Evolutionary conservation across 2,888 invertebrate species (phyloP).

Genomic region (Trypoxylon attenuatum): DNA sequence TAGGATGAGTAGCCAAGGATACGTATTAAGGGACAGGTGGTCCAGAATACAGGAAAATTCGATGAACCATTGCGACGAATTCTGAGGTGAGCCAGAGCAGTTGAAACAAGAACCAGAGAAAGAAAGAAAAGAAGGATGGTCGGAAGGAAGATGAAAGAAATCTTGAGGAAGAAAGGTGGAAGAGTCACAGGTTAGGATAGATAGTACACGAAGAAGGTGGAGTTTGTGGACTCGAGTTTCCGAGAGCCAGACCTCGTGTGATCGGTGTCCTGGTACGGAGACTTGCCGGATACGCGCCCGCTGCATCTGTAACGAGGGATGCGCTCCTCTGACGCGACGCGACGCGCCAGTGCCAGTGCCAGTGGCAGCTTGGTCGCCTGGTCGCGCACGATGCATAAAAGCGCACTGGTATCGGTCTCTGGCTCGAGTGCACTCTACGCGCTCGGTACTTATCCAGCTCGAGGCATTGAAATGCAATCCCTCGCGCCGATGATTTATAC

Average conservation of each 20-base stretch:
- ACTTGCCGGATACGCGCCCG: slow-evolving; percentile 69
- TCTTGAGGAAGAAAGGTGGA: background rate
- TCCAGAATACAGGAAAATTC: too few species aligned
- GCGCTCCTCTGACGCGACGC: slow-evolving; percentile 38
- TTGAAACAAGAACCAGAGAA: slow-evolving; percentile 11
- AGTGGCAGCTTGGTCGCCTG: too few species aligned
- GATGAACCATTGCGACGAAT: too few species aligned
- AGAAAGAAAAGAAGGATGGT: background rate
- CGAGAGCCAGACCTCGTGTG: slow-evolving; percentile 41
- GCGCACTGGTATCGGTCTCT: slow-evolving; percentile 30
- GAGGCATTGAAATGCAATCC: slow-evolving; percentile 70
- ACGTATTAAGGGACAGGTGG: too few species aligned
- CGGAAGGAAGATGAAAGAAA: slow-evolving; percentile 16
- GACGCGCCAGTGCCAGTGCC: slow-evolving; percentile 42
- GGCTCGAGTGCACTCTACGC: slow-evolving; percentile 14
- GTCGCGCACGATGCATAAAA: slow-evolving; percentile 56
- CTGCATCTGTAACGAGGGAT: slow-evolving; percentile 71
- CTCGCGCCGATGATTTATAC: slow-evolving; percentile 71
- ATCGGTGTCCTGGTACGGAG: slow-evolving; percentile 36
- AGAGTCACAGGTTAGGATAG: background rate
- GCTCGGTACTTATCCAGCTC: slow-evolving; percentile 52
- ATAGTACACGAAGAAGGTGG: slow-evolving; percentile 30
- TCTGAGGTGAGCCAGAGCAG: slow-evolving; percentile 49
- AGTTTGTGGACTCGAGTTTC: slow-evolving; percentile 34
- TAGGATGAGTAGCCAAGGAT: too few species aligned